Percentiles rank a stretch among this genome's conserved stretches.
phyloP scores from a whole-genome alignment of 2,888 invertebrate genomes.

The Alentia gelatinosa region DNA sequence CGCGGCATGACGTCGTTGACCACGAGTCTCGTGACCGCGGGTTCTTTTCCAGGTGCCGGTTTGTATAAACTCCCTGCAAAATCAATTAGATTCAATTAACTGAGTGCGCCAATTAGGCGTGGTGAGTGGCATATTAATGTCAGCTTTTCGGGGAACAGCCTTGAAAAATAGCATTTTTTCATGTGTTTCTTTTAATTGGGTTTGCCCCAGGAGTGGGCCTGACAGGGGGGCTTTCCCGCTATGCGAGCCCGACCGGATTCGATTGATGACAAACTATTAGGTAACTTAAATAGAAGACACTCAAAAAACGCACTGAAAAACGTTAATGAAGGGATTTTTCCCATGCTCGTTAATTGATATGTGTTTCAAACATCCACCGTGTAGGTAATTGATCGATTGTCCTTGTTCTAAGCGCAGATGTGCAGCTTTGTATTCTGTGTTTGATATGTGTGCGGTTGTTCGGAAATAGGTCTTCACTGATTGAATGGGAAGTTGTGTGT shows the following conservation, averaged over 20 bases:
- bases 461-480: no score
- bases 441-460: no score
- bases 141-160: not conserved
- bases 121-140: constrained; percentile 25
- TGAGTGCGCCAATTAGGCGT: not conserved
- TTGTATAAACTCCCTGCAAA: not conserved
- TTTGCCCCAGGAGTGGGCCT: not conserved
- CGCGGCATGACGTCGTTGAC: not conserved
- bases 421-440: no score
- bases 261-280: not conserved
- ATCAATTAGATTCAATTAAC: constrained; percentile 44
- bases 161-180: constrained; percentile 19
- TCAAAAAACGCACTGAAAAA: not conserved
- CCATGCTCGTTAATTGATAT: not conserved
- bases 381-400: not conserved
- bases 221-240: not conserved
- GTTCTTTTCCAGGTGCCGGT: no score
- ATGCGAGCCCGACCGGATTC: not conserved
- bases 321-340: not conserved
- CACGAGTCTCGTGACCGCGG: not conserved
- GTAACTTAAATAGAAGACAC: not conserved
- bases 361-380: not conserved
- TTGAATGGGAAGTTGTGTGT: no score
- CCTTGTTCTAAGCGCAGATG: no score
- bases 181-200: constrained; percentile 10